phyloP scores from a whole-genome alignment of 2,888 invertebrate genomes.

The Lithosia quadra region DNA sequence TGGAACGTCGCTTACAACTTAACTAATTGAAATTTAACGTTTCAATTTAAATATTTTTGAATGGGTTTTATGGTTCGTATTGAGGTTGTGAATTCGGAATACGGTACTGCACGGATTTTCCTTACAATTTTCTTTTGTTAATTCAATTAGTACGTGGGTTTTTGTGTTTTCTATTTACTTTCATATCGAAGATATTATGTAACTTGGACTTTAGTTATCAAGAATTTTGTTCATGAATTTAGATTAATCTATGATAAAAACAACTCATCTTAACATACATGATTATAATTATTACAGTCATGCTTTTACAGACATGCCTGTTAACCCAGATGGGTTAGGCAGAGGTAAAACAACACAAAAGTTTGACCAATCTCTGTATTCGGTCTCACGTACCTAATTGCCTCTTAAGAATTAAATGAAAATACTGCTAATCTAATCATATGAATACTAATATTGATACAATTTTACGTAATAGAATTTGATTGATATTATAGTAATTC shows the following conservation, averaged over 20 bases:
- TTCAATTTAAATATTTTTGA: constrained; percentile 43
- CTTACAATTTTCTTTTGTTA: neutral
- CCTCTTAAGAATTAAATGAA: too few relatives aligned
- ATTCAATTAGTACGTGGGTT: neutral
- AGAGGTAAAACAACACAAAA: neutral
- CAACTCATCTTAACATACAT: too few relatives aligned
- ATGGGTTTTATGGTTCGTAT: constrained; percentile 24
- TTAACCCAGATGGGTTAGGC: neutral
- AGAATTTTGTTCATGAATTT: too few relatives aligned
- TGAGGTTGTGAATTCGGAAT: constrained; percentile 11
- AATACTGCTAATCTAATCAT: too few relatives aligned
- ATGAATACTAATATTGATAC: too few relatives aligned
- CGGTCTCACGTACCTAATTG: too few relatives aligned
- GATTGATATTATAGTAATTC: too few relatives aligned
- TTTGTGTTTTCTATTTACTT: neutral
- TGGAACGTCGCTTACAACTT: constrained; percentile 57
- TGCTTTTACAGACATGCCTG: neutral
- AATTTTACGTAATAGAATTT: too few relatives aligned
- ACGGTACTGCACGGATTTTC: neutral
- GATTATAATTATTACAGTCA: too few relatives aligned
- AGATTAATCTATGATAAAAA: too few relatives aligned
- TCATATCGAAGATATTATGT: neutral
- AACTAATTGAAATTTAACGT: constrained; percentile 52
- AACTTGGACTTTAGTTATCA: neutral
- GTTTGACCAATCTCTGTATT: neutral